Base-by-base conservation (phyloP, 2,888 invertebrate genomes). In the Melinopterus prodromus region DNA sequence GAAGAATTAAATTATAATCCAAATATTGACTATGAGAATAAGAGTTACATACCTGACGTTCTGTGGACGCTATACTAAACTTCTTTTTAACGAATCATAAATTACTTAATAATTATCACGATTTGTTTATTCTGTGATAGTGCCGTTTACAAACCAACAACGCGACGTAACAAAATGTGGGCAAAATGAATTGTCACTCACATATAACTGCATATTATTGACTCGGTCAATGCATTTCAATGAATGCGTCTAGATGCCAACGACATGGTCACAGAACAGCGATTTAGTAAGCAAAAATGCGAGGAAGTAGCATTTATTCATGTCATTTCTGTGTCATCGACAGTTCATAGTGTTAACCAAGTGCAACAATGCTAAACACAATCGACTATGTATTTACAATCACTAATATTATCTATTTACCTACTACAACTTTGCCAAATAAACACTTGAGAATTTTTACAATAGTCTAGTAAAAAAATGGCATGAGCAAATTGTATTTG, bases 281-380 rank as follows among this genome's bases (percentile, higher is more conserved):
- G 53, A 53, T 53, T 53, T 53, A 53, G 53, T 53, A 53, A 53
- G 53, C 53, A 53, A 53, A 53, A 53, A 53, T 53, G 53, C 53
- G 9, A 53, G 53, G 53, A 53, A 53, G 53, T 53, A 7, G 53
- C 53, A 53, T 53, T 53, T 53, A 53, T 53, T 53, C 53, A 53
- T 6, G 53, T 53, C 53, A 53, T 53, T 53, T 53, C 53, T 53
- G 53, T 53, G 53, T 53, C 53, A 53, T 53, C 53, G 12, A 1
- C 53, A 12, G 53, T 53, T 53, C 53, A 53, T 53, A 7, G 53
- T 12, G 53, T 53, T 53, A 53, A 53, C 53, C 53, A 1, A 53
- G 53, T 53, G 7, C 7, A 53, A 53, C 53, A 53, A 53, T 53
- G 53, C 12, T 53, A 53, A 53, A 9, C 53, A 53, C 53, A 53